Base-by-base conservation (phyloP, 2,888 invertebrate species). In the Bibio marci region DNA sequence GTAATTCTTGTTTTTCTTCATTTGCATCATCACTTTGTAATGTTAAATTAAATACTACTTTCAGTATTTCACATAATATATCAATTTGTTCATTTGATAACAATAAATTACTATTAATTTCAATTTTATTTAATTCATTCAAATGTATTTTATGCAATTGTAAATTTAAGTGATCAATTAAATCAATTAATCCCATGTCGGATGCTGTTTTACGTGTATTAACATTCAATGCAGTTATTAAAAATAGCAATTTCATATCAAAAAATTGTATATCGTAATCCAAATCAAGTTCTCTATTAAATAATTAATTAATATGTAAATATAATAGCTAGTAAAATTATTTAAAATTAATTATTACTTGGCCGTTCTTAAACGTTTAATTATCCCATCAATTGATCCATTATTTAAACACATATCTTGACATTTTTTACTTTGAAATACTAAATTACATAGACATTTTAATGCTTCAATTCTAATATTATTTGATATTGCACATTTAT, bases 401-500 rank as follows among this genome's bases (percentile, higher is more conserved):
- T 68, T 75, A 50, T 64, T 61, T 27, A 66, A 62, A 50, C 76
- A 74, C 42, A 71, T 60, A 32, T 64, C 62, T 47, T 77, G 76
- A 10, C 75, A 72, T 38, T 66, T 65, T 3, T 54, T 49, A 54
- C 77, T 77, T 56, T 92, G 86, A 55, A 73, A 91, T 39, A 88
- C 70, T 47, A 94, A 65, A 59, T 95, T 95, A 56, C 85, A 90
- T 10, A 94, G 64, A 54, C 88, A 79, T 63, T 92, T 94, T 39
- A 85, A 64, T 1, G 87, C 80, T 62, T 91, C 91, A 6, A 82
- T 65, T 3, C 68, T 69, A 18, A 74, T 64, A 56, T 71, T 60
- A 22, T 22, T 6, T 22, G 22, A 4, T 4, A 22, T 22, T 6
- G 22, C 8, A 22, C 22, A 22, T 22, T 22, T 68, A 25, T 63